Conservation (phyloP, 2,797 vertebrate genomes). For the Karalla daura region DNA sequence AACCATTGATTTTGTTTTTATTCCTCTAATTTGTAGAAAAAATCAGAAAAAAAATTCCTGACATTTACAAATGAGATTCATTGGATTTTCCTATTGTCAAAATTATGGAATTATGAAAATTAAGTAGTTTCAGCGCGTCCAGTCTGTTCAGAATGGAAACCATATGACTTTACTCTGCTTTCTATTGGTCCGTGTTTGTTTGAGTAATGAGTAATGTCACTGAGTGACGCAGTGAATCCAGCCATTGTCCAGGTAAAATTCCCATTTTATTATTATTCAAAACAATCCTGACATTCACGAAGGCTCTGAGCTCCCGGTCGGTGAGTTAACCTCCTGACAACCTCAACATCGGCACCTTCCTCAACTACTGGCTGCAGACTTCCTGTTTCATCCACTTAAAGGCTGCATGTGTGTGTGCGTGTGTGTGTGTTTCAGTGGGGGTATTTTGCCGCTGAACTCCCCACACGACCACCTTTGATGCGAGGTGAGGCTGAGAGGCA, state of each 20-base stretch:
- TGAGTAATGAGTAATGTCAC: not conserved
- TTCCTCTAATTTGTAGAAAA: no score
- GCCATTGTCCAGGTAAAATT: conserved; percentile 1
- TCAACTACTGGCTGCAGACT: conserved; percentile 31
- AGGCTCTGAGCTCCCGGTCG: conserved; percentile 10
- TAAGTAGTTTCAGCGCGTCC: not conserved
- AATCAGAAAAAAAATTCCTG: not conserved
- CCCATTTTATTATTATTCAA: not conserved
- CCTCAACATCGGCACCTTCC: conserved; percentile 27
- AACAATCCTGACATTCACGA: not conserved
- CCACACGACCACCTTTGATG: conserved; percentile 55
- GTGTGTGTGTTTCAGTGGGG: conserved; percentile 26
- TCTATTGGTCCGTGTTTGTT: conserved; percentile 14
- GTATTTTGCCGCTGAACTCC: conserved; percentile 38
- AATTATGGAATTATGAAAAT: not conserved
- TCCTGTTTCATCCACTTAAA: conserved; percentile 49
- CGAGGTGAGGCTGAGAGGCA: conserved; percentile 50
- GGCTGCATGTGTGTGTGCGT: conserved; percentile 13
- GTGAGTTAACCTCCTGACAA: conserved; percentile 9
- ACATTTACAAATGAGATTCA: no score
- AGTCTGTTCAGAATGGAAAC: not conserved
- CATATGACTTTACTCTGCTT: not conserved
- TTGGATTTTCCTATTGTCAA: no score
- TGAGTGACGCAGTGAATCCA: not conserved
- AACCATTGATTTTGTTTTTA: no score